Percentiles rank a stretch among this genome's conserved stretches.
These are phyloP conservation scores for Hypotaenidia okinawae DNA, from an alignment of 2,797 vertebrate species.

Conservation along the genomic window DNA sequence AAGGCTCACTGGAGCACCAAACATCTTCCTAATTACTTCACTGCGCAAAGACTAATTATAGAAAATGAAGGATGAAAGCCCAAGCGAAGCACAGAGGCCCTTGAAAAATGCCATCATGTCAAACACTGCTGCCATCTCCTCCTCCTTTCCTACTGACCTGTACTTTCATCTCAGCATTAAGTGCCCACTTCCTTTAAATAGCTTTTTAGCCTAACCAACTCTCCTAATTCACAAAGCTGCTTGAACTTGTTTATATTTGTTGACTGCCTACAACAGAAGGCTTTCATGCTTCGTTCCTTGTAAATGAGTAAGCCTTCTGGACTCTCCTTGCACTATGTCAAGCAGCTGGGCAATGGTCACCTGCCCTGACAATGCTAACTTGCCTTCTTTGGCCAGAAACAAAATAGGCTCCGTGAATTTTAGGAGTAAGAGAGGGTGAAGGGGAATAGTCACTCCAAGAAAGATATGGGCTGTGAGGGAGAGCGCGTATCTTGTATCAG, in stretches of 20 bases:
- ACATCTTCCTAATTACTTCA: background rate
- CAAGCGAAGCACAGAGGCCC: background rate
- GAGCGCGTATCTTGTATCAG: background rate
- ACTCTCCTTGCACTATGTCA: background rate
- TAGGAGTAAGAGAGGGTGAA: background rate
- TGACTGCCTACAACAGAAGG: background rate
- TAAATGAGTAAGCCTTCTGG: background rate
- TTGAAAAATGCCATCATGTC: background rate
- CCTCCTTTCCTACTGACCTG: background rate
- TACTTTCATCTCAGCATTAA: conserved; percentile 9
- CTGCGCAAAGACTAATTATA: background rate
- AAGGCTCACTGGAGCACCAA: background rate
- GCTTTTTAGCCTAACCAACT: background rate
- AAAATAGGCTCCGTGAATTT: background rate
- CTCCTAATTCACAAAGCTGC: conserved; percentile 1
- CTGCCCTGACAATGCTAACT: background rate
- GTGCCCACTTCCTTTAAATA: background rate
- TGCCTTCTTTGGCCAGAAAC: background rate
- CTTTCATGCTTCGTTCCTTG: background rate
- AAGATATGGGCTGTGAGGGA: background rate
- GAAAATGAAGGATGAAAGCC: background rate
- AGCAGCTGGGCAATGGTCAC: background rate
- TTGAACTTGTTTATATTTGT: conserved; percentile 4
- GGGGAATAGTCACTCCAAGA: background rate
- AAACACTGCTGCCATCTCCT: background rate